These are phyloP conservation scores for Heliconius nattereri DNA, from an alignment of 1,140 invertebrate genomes.

Conservation along the genomic window DNA sequence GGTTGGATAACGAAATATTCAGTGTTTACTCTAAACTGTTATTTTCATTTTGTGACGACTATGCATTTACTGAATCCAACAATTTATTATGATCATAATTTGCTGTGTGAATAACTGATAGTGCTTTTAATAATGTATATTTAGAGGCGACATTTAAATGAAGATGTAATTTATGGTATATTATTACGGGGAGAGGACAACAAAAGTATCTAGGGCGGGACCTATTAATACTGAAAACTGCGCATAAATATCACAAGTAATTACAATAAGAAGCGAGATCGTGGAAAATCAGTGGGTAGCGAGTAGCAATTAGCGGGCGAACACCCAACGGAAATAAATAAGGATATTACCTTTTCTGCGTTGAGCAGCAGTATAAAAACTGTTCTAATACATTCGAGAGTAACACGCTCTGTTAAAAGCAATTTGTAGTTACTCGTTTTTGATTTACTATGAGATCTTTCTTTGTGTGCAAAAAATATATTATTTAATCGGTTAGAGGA, in stretches of 20 bases:
- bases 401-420: conserved; percentile 40
- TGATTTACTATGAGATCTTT: background rate
- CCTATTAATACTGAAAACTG: conserved; percentile 59
- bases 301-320: conserved; percentile 73
- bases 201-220: conserved; percentile 39
- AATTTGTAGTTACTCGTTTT: conserved; percentile 31
- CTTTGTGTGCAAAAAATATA: background rate
- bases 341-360: conserved; percentile 71
- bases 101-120: conserved; percentile 44
- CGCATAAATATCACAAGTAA: conserved; percentile 73
- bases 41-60: conserved; percentile 49
- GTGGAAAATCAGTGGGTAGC: conserved; percentile 76
- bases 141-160: conserved; percentile 37
- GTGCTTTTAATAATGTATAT: conserved; percentile 34
- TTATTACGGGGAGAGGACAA: conserved; percentile 40
- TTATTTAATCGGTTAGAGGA: too few relatives aligned
- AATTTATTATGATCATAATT: conserved; percentile 46
- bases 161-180: conserved; percentile 41
- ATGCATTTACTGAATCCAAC: conserved; percentile 45
- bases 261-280: conserved; percentile 75
- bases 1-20: conserved; percentile 52
- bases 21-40: conserved; percentile 52
- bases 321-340: conserved; percentile 78
- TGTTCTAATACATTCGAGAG: conserved; percentile 59
- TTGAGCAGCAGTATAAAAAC: conserved; percentile 66